phyloP scores from a whole-genome alignment of 2,797 vertebrate genomes.

The Hyperoplus immaculatus region DNA sequence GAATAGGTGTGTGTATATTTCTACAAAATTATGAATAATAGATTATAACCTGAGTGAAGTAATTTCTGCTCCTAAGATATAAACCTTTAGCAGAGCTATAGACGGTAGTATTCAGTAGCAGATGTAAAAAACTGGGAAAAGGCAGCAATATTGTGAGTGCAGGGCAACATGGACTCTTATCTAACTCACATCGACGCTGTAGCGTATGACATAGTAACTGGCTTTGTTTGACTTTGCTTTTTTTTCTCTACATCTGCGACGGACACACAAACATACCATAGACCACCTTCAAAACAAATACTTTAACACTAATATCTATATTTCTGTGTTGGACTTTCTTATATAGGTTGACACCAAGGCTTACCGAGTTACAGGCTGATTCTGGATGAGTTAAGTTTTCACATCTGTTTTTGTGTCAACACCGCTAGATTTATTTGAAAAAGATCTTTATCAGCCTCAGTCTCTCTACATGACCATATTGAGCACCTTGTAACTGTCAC shows the following conservation, averaged over 20 bases:
- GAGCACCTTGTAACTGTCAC: neutral
- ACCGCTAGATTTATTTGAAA: neutral
- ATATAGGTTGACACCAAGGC: neutral
- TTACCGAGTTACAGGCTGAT: neutral
- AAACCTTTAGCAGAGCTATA: constrained; percentile 9
- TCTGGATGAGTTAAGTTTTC: constrained; percentile 9
- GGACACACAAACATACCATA: constrained; percentile 27
- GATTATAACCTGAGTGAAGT: constrained; percentile 59
- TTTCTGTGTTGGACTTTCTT: neutral
- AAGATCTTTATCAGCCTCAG: neutral
- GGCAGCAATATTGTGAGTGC: constrained; percentile 19
- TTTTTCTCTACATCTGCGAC: constrained; percentile 30
- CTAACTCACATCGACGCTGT: neutral
- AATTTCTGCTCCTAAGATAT: constrained; percentile 9
- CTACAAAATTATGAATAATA: constrained; percentile 9
- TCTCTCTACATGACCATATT: neutral
- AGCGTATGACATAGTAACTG: neutral
- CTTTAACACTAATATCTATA: constrained; percentile 1
- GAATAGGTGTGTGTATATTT: constrained; percentile 7
- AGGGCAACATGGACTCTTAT: constrained; percentile 16
- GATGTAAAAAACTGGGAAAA: constrained; percentile 7
- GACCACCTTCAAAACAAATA: constrained; percentile 25
- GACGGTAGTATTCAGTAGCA: constrained; percentile 13
- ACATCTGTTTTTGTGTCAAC: neutral
- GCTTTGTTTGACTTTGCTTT: constrained; percentile 6